These are phyloP conservation scores for Spodoptera frugiperda DNA, from an alignment of 1,140 invertebrate species.

Conservation along the genomic window DNA sequence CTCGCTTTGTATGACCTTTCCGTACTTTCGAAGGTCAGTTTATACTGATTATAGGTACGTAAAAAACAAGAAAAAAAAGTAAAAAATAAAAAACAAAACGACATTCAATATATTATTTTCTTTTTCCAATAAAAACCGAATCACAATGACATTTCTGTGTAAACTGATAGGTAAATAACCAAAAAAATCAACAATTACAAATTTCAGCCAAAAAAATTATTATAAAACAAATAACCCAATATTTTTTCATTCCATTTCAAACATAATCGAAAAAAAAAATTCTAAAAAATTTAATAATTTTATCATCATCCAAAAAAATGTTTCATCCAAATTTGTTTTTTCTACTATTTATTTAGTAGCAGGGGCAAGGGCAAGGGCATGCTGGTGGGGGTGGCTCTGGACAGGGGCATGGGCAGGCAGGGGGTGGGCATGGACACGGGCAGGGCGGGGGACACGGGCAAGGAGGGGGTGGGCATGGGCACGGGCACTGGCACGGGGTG, in stretches of 20 bases:
- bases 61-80: too few relatives aligned
- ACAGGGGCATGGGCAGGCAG: background rate
- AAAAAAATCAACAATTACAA: background rate
- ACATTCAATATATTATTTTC: too few relatives aligned
- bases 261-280: background rate
- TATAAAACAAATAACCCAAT: too few relatives aligned
- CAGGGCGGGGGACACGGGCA: conserved; percentile 34
- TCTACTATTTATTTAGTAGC: background rate
- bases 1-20: too few relatives aligned
- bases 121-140: too few relatives aligned
- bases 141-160: background rate
- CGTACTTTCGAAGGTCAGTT: too few relatives aligned
- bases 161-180: too few relatives aligned
- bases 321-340: background rate
- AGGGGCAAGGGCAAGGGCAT: background rate
- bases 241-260: conserved; percentile 26
- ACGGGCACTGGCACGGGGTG: conserved; percentile 55
- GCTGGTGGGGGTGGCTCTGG: background rate
- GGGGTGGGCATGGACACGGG: background rate
- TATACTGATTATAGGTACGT: too few relatives aligned
- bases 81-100: too few relatives aligned
- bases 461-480: conserved; percentile 47
- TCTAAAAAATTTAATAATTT: too few relatives aligned
- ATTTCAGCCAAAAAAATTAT: background rate
- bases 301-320: background rate